Base-by-base conservation (phyloP, 2,888 invertebrate genomes). In the Acleris sparsana region DNA sequence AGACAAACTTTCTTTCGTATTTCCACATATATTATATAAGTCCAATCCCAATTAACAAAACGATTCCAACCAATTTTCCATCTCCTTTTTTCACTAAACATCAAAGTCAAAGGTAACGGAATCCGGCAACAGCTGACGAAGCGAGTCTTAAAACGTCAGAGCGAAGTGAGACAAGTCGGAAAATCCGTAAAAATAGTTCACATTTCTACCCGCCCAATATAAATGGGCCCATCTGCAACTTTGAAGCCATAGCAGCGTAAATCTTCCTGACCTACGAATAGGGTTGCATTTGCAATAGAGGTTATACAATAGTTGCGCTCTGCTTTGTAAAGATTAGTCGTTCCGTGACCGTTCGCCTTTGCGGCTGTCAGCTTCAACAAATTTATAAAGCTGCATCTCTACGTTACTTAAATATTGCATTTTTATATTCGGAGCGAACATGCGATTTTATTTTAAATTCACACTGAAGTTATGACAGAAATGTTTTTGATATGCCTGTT, bases 181-280 rank as follows among this genome's bases (percentile, higher is more conserved):
- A 67, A 71, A 71, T 71, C 70, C 61, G 52, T 70, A 69, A 69
- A 71, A 71, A 71, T 70, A 53, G 67, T 59, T 51, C 61, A 58
- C 63, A 69, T 71, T 70, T 46, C 46, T 7, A 17, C 17, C 46
- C 4, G 6, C 6, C 46, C 17, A n/a, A 17, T 2, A 0, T 16
- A 5, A n/a, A 46, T 46, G 5, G 17, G 46, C 17, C n/a, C 39
- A 13, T 39, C 13, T 39, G 4, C 39, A 13, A 39, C 4, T 39
- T 39, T 39, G 0, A 39, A 39, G 39, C 39, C 39, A 4, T 39
- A 39, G 39, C 13, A 39, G 39, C 4, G 1, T 39, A 39, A 39
- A 39, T 39, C 39, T 11, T 39, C 39, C 39, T 39, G 4, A 13
- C 11, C 39, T 39, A 13, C 13, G 39, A 13, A 39, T 39, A 39